Conservation (phyloP, 2,113 vertebrate species). For the Perccottus glenii region DNA sequence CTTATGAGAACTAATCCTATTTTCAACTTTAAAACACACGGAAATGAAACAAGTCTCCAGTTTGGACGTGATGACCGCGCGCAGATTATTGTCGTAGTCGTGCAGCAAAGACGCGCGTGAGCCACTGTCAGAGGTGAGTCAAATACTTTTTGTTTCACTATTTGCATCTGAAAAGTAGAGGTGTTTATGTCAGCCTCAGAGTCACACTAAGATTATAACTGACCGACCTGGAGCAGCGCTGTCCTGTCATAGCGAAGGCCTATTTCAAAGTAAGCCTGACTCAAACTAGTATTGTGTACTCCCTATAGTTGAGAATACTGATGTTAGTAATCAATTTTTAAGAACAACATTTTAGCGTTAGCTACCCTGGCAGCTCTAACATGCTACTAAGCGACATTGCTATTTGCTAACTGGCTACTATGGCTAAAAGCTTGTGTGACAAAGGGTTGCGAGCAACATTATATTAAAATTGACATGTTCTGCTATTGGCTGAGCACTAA, state of each 20-base stretch:
- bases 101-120: background rate
- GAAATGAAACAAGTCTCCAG: conserved; percentile 18
- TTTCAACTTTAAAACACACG: conserved; percentile 17
- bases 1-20: too few species aligned
- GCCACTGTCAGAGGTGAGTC: background rate
- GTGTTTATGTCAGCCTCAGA: background rate
- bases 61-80: background rate
- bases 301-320: background rate
- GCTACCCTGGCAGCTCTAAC: too few species aligned
- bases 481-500: conserved; percentile 27
- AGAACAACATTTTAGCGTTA: too few species aligned
- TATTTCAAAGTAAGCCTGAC: background rate
- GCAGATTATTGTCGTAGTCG: background rate
- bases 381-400: too few species aligned
- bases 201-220: too few species aligned
- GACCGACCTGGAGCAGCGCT: background rate
- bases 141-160: background rate
- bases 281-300: background rate
- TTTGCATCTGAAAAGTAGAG: background rate
- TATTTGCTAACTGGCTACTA: too few species aligned
- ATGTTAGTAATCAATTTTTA: too few species aligned
- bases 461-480: background rate
- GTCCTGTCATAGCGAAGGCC: background rate
- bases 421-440: too few species aligned
- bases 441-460: too few species aligned